Base-by-base conservation (phyloP, 2,113 vertebrate species). In the Sterrhoptilus dennistouni region DNA sequence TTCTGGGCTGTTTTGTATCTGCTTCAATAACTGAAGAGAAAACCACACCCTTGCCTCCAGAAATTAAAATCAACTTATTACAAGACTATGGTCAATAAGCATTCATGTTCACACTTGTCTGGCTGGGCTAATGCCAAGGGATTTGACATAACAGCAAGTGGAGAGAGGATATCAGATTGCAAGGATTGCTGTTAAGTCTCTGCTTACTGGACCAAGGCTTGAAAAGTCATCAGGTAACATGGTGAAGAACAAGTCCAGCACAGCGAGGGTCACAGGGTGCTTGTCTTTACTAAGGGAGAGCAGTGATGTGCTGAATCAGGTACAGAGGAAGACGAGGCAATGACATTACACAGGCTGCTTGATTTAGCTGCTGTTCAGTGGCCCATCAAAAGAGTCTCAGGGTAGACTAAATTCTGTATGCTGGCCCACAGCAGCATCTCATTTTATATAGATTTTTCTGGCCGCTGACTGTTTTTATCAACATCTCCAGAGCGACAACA, bases 401-500 rank as follows among this genome's bases (percentile, higher is more conserved):
- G 19, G 38, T 49, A 86, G 60, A 59, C 16, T n/a, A 47, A n/a
- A 69, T 69, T 83, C 61, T 69, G 61, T 61, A 36, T 83, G 66
- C 78, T 88, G 83, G 54, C 66, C 75, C 83, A 77, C n/a, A 77
- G 72, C 27, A 89, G 13, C 66, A 70, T 80, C 71, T 93, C 75
- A 60, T 64, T 69, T n/a, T 33, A 49, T 80, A 92, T 68, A 93
- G 82, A 90, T 94, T 96, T 95, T 92, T 92, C 71, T 92, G 50
- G n/a, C 59, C 57, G 68, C 75, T 94, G 87, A 38, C 69, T 89
- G 33, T 54, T 94, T 96, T 76, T 66, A 85, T 77, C 92, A 86
- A 77, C 45, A 83, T 61, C 63, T 83, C 42, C 54, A 80, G 59
- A 77, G 74, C 25, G 93, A 65, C 61, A 75, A 31, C 20, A 53